Evolutionary conservation across 1,140 invertebrate species (phyloP).

Genomic region (Capitella teleta): DNA sequence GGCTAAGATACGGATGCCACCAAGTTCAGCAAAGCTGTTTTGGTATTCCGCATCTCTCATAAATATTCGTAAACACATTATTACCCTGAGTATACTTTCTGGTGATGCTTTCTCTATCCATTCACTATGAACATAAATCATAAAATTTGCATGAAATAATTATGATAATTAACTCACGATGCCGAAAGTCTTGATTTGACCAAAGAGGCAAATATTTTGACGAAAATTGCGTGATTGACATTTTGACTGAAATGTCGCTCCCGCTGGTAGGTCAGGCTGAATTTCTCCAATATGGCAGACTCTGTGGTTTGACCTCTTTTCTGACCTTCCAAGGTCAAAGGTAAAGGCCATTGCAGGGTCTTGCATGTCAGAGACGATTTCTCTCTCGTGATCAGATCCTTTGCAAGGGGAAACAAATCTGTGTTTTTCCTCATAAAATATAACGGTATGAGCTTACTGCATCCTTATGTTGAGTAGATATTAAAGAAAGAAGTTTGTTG

Average conservation of each 20-base stretch:
- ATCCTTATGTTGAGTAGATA: too few relatives aligned
- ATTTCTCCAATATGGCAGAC: too few relatives aligned
- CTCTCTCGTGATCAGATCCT: too few relatives aligned
- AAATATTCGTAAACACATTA: slow-evolving; percentile 35
- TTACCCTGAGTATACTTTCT: slow-evolving; percentile 31
- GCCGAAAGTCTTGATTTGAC: slow-evolving; percentile 27
- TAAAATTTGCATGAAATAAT: background rate
- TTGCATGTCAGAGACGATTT: too few relatives aligned
- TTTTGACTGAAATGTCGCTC: slow-evolving; percentile 26
- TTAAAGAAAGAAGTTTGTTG: too few relatives aligned
- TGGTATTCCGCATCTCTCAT: slow-evolving; percentile 33
- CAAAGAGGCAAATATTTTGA: slow-evolving; percentile 27
- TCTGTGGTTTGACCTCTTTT: too few relatives aligned
- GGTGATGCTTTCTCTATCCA: slow-evolving; percentile 27
- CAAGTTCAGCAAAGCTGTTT: slow-evolving; percentile 26
- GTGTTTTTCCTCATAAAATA: too few relatives aligned
- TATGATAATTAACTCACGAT: background rate
- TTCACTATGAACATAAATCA: slow-evolving; percentile 20
- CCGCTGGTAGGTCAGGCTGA: slow-evolving; percentile 28
- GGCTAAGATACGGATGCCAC: slow-evolving; percentile 24
- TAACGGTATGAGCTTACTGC: too few relatives aligned
- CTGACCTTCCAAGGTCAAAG: too few relatives aligned
- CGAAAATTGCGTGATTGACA: slow-evolving; percentile 21
- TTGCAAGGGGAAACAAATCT: too few relatives aligned
- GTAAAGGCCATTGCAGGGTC: too few relatives aligned